Conservation (phyloP, 2,113 vertebrate genomes). For the Sylvia atricapilla region DNA sequence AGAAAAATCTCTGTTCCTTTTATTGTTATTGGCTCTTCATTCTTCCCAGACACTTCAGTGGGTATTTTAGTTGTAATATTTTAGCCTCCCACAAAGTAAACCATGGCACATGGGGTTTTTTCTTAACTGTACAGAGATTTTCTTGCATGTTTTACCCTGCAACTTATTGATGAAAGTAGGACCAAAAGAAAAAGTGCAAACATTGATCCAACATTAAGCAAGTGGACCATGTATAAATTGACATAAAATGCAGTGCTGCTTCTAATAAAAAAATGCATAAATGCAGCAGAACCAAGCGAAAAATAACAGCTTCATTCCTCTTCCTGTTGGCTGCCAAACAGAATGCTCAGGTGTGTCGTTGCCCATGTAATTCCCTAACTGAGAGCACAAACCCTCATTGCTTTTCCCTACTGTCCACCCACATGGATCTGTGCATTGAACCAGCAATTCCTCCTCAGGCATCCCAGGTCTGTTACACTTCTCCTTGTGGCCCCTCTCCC, state of each 20-base stretch:
- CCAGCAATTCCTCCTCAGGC: not conserved
- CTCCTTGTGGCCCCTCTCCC: not conserved
- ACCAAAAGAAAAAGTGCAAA: not conserved
- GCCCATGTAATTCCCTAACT: not conserved
- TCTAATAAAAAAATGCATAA: not conserved
- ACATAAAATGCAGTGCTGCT: not conserved
- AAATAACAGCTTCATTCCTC: not conserved
- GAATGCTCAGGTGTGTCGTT: not conserved
- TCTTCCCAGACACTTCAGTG: not conserved
- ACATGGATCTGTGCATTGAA: not conserved
- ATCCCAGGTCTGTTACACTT: not conserved
- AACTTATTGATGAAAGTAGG: not conserved
- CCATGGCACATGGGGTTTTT: not conserved
- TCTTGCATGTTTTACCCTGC: not conserved
- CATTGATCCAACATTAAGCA: not conserved
- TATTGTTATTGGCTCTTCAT: not conserved
- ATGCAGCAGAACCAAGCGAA: not conserved
- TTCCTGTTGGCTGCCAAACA: not conserved
- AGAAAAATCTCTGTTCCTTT: not conserved
- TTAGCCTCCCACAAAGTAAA: not conserved
- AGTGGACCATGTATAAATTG: not conserved
- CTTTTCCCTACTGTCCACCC: not conserved
- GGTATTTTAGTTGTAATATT: not conserved
- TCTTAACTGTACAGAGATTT: not conserved
- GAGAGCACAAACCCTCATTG: rapidly evolving